phyloP scores from a whole-genome alignment of 2,888 invertebrate species.

The Acleris holmiana region DNA sequence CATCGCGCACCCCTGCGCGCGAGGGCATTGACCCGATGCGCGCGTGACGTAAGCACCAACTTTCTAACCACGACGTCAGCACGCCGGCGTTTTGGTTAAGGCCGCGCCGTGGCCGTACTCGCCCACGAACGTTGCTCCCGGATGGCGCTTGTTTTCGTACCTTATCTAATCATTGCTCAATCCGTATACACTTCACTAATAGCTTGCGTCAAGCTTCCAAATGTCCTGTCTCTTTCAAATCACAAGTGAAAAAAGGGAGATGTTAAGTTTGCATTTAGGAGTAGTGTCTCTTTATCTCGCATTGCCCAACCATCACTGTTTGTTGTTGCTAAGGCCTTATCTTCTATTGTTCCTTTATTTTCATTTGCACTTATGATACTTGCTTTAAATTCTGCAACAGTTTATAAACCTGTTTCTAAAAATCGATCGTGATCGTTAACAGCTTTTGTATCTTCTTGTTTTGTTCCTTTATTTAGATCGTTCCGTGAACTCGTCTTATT shows the following conservation, averaged over 20 bases:
- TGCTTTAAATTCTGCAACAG: no score
- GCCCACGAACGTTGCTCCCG: constrained; percentile 31
- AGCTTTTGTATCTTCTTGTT: background rate
- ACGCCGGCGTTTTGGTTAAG: constrained; percentile 70
- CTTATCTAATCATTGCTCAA: constrained; percentile 35
- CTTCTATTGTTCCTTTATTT: background rate
- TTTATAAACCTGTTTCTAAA: no score
- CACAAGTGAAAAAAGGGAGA: no score
- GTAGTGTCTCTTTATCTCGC: no score
- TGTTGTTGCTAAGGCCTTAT: constrained; percentile 27
- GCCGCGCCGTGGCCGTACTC: constrained; percentile 48
- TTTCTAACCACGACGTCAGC: constrained; percentile 81
- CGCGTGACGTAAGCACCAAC: constrained; percentile 80
- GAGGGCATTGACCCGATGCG: constrained; percentile 69
- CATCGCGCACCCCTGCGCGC: constrained; percentile 44
- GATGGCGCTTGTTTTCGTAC: constrained; percentile 36
- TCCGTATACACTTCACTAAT: constrained; percentile 6
- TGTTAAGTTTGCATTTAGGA: no score
- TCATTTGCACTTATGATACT: background rate
- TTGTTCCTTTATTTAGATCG: background rate
- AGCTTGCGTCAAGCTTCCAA: no score
- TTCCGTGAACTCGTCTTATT: constrained; percentile 13
- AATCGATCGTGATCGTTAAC: no score
- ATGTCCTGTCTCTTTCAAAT: no score
- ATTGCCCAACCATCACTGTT: constrained; percentile 3